Percentiles rank a stretch among this genome's conserved stretches.
Evolutionary conservation across 2,888 invertebrate genomes (phyloP).

Genomic region (Drosophila lacicola): DNA sequence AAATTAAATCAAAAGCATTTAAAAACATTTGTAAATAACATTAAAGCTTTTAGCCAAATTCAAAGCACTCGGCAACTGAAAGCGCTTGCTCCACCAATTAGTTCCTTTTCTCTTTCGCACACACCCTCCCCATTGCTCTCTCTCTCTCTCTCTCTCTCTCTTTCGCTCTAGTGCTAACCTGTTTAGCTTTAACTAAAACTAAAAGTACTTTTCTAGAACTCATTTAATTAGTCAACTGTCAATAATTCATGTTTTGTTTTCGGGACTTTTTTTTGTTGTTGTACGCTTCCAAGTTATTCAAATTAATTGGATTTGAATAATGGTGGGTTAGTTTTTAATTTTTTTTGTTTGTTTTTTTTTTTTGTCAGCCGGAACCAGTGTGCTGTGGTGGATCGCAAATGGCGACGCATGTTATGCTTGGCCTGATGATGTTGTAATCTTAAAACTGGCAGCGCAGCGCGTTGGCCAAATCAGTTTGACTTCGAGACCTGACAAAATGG

Average conservation of each 20-base stretch:
- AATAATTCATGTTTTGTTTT: neutral
- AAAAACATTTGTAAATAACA: too few relatives aligned
- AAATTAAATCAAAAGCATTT: too few relatives aligned
- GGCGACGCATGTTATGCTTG: neutral
- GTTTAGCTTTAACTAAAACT: neutral
- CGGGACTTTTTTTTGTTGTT: neutral
- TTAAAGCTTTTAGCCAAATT: too few relatives aligned
- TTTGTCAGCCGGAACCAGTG: conserved; percentile 35
- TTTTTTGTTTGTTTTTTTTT: neutral
- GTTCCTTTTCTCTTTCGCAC: too few relatives aligned
- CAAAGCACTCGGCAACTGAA: too few relatives aligned
- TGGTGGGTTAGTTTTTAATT: neutral
- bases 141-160: too few relatives aligned
- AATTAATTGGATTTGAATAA: neutral
- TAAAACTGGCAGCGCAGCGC: conserved; percentile 49
- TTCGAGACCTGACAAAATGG: conserved; percentile 47
- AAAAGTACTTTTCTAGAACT: neutral
- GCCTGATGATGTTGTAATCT: conserved; percentile 55
- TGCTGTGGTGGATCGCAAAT: conserved; percentile 11
- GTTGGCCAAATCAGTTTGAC: conserved; percentile 57
- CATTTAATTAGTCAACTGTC: neutral
- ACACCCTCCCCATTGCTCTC: too few relatives aligned
- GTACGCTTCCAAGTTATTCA: neutral
- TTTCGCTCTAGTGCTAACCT: neutral
- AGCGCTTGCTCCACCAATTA: too few relatives aligned